Evolutionary conservation across 1,140 invertebrate species (phyloP).

Genomic region (Drosophila varians): DNA sequence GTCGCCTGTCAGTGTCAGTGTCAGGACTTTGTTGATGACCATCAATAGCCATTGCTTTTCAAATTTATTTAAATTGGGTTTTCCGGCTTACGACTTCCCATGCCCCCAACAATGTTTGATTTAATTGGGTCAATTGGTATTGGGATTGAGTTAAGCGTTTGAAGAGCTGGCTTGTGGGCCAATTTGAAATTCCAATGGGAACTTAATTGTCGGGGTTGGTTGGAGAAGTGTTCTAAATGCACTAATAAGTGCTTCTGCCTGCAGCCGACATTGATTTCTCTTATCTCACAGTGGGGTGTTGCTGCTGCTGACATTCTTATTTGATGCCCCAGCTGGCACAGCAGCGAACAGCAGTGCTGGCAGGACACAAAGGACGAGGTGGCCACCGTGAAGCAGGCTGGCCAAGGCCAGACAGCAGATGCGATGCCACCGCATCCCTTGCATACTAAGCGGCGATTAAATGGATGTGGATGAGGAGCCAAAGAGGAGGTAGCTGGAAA

Average conservation of each 20-base stretch:
- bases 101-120: conserved; percentile 25
- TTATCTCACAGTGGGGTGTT: conserved; percentile 40
- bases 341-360: background rate
- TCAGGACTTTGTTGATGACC: conserved; percentile 16
- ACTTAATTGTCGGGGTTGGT: conserved; percentile 33
- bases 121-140: conserved; percentile 60
- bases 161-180: conserved; percentile 2
- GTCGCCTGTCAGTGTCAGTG: conserved; percentile 35
- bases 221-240: conserved; percentile 16
- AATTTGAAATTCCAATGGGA: conserved; percentile 26
- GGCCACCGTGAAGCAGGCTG: conserved; percentile 26
- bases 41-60: conserved; percentile 39
- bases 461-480: conserved; percentile 13
- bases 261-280: conserved; percentile 70
- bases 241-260: conserved; percentile 10
- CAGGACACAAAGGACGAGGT: background rate
- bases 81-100: conserved; percentile 12
- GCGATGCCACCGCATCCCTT: conserved; percentile 54
- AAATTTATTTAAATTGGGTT: conserved; percentile 50
- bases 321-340: conserved; percentile 48
- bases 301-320: conserved; percentile 48
- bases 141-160: conserved; percentile 32
- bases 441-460: conserved; percentile 77
- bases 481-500: conserved; percentile 12
- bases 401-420: conserved; percentile 51